Conservation (phyloP, 1,140 invertebrate genomes). For the Magallana gigas region DNA sequence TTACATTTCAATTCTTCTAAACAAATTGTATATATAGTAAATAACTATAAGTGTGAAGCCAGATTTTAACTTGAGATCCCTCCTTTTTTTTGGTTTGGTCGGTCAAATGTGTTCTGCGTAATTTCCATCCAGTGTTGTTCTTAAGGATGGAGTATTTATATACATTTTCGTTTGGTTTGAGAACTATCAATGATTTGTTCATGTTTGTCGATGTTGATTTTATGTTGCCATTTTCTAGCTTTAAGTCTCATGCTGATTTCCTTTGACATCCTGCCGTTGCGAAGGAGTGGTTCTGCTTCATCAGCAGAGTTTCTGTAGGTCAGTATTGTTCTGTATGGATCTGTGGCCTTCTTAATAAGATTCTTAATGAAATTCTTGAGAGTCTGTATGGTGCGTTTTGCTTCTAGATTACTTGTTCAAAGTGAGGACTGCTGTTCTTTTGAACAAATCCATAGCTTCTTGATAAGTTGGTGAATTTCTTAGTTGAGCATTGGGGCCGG, state of each 20-base stretch:
- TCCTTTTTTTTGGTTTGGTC: too few species aligned
- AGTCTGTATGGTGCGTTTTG: conserved; percentile 55
- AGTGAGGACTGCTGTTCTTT: conserved; percentile 52
- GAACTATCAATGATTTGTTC: too few species aligned
- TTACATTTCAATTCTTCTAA: too few species aligned
- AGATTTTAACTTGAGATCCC: too few species aligned
- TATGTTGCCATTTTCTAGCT: background rate
- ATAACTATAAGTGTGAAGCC: too few species aligned
- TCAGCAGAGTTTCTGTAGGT: background rate
- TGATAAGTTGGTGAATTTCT: conserved; percentile 54
- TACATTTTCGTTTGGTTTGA: too few species aligned
- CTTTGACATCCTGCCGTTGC: background rate
- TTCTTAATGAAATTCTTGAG: conserved; percentile 2
- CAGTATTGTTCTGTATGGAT: background rate
- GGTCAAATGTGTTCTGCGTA: too few species aligned
- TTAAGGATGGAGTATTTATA: too few species aligned
- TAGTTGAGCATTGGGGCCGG: background rate
- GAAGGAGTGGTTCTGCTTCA: background rate
- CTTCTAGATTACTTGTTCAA: conserved; percentile 68
- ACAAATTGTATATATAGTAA: too few species aligned
- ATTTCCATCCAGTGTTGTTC: too few species aligned
- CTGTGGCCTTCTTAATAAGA: background rate
- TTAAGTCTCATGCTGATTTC: background rate
- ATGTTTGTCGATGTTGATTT: conserved; percentile 6
- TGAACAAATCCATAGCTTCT: too few species aligned